Conservation (phyloP, 2,113 vertebrate species). For the Danionella cerebrum region DNA sequence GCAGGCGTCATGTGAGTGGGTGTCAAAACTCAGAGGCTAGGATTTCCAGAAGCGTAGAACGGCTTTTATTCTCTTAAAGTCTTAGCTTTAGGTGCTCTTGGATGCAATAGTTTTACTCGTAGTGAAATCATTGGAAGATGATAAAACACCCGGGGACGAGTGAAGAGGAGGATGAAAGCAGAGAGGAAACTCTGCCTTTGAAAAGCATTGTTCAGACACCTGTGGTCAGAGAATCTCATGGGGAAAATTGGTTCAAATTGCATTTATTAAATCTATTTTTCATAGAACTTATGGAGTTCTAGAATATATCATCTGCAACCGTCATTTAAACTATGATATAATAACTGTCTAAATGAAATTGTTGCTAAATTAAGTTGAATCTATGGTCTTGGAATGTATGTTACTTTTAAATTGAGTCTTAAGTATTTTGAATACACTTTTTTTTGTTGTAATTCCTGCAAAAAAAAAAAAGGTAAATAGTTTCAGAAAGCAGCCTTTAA, state of each 20-base stretch:
- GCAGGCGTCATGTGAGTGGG: not conserved
- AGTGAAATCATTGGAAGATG: not conserved
- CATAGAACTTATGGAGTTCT: too few species aligned
- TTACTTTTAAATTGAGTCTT: too few species aligned
- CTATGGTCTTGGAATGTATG: too few species aligned
- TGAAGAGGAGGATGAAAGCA: not conserved
- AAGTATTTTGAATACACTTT: too few species aligned
- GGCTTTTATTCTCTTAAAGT: constrained; percentile 4
- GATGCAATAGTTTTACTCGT: not conserved
- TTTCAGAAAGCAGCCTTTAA: too few species aligned
- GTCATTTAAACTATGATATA: too few species aligned
- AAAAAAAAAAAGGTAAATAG: too few species aligned
- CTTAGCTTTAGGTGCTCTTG: constrained; percentile 16
- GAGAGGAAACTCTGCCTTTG: not conserved
- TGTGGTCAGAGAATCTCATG: not conserved
- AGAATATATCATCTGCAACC: too few species aligned
- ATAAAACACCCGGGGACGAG: not conserved
- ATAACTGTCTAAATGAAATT: too few species aligned
- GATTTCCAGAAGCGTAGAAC: not conserved
- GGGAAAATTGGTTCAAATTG: not conserved
- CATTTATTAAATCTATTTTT: not conserved
- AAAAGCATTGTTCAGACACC: not conserved
- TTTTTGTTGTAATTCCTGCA: too few species aligned
- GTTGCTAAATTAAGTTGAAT: too few species aligned
- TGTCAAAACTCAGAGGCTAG: not conserved